These are phyloP conservation scores for Trachymyrmex septentrionalis DNA, from an alignment of 1,140 invertebrate genomes.

Conservation along the genomic window DNA sequence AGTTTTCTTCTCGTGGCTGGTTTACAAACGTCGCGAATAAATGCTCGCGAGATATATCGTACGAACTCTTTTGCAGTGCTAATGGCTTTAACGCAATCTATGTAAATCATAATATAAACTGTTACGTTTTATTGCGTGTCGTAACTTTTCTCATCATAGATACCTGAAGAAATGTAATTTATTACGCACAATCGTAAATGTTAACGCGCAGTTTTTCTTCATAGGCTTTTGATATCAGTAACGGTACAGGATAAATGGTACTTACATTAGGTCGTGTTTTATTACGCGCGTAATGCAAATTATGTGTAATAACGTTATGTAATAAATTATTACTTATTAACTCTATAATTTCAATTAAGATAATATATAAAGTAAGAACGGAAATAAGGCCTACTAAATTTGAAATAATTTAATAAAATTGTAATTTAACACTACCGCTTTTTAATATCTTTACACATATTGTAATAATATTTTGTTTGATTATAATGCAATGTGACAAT, in stretches of 20 bases:
- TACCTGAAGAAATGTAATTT: slow-evolving; percentile 49
- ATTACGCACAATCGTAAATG: slow-evolving; percentile 46
- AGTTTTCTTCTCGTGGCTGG: slow-evolving; percentile 6
- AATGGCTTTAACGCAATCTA: slow-evolving; percentile 58
- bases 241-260: not conserved
- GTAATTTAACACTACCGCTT: not conserved
- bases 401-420: not conserved
- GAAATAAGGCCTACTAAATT: not conserved
- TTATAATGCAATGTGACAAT: not conserved
- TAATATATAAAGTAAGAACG: not conserved
- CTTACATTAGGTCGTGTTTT: not conserved
- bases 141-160: slow-evolving; percentile 45
- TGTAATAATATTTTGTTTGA: not conserved
- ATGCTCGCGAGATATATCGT: slow-evolving; percentile 35
- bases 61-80: slow-evolving; percentile 11
- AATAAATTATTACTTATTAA: slow-evolving; percentile 14
- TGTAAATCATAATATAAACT: slow-evolving; percentile 59
- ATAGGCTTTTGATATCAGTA: not conserved
- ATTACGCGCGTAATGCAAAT: slow-evolving; percentile 4
- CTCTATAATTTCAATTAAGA: not conserved
- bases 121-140: slow-evolving; percentile 54
- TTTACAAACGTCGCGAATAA: slow-evolving; percentile 31
- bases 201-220: slow-evolving; percentile 11
- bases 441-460: not conserved
- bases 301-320: not conserved